Evolutionary conservation across 2,797 vertebrate species (phyloP), one percentile per base, ranked within the genome.

Genomic region (Florisuga fusca): DNA sequence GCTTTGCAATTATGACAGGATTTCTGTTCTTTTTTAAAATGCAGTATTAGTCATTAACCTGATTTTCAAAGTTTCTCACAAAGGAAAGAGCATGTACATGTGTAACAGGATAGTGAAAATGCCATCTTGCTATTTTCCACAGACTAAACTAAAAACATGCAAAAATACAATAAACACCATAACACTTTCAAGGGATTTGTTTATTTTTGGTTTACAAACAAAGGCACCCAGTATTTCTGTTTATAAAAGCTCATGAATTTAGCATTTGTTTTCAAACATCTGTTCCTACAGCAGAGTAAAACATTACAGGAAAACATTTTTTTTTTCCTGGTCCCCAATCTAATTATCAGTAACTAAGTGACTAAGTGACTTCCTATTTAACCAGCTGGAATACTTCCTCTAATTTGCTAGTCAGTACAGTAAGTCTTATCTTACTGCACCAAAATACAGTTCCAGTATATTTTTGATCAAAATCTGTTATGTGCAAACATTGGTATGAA

Each of bases 151-250:
- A 45, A 80, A 75, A 54, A 5, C 25, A 87, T 27, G 18, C 67
- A 95, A 93, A 91, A 73, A 96, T 41, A 81, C 66, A 97, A 94
- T 53, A 84, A 96, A 96, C 89, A 96, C 91, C 73, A 54, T 46
- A 94, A 94, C 92, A 94, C 93, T 98, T 97, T 89, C 50, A 95
- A 98, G 97, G 96, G 96, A 97, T 97, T 98, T 98, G 96, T 98
- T 98, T 98, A 98, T 97, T 98, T 98, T 99, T 98, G 98, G 98
- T 98, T 98, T 98, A 99, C 98, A 98, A 99, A 99, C 97, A 98
- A 98, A 99, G 99, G 98, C 99, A 99, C 98, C 98, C 97, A 97
- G 98, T 97, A 98, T 98, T 98, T 97, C 96, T 97, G 97, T 97
- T 96, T 97, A 98, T 96, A 98, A 98, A 98, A 98, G 93, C 95